A percentile compares a stretch with the other conserved stretches of the same genome.
Conservation (phyloP, 2,888 invertebrate species). For the Euplexia lucipara region DNA sequence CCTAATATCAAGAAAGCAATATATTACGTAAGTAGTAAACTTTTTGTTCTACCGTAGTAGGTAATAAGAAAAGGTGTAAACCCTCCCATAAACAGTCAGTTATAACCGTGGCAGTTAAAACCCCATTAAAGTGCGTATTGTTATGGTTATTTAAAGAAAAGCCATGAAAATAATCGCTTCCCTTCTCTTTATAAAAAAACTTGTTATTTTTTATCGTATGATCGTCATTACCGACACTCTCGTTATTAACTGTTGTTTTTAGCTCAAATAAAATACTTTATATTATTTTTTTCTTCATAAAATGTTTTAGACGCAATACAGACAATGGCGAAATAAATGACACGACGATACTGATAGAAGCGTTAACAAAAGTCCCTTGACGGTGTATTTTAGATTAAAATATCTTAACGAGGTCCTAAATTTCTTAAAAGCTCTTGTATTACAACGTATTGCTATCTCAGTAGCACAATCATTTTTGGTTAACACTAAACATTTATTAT, state of each 20-base stretch:
- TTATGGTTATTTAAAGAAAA: constrained; percentile 54
- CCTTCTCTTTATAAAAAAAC: constrained; percentile 37
- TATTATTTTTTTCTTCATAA: neutral
- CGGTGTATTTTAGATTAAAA: constrained; percentile 3
- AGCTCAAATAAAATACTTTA: neutral
- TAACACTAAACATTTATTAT: too few relatives aligned
- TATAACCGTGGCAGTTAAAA: constrained; percentile 58
- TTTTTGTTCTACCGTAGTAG: constrained; percentile 38
- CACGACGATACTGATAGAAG: neutral
- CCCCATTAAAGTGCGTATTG: constrained; percentile 46
- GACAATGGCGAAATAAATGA: too few relatives aligned
- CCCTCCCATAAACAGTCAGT: constrained; percentile 54
- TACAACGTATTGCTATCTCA: too few relatives aligned
- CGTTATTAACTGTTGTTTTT: constrained; percentile 28
- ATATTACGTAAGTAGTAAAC: constrained; percentile 41
- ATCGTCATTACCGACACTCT: constrained; percentile 18
- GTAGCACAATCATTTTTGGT: too few relatives aligned
- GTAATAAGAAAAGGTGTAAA: constrained; percentile 52
- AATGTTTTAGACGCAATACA: too few relatives aligned
- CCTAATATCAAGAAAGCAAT: constrained; percentile 20
- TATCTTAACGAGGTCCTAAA: neutral
- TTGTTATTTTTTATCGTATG: constrained; percentile 33
- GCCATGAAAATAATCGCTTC: constrained; percentile 45
- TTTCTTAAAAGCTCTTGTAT: neutral
- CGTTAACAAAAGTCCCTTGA: neutral